Evolutionary conservation across 2,113 vertebrate genomes (phyloP).

Genomic region (Galeopterus variegatus): DNA sequence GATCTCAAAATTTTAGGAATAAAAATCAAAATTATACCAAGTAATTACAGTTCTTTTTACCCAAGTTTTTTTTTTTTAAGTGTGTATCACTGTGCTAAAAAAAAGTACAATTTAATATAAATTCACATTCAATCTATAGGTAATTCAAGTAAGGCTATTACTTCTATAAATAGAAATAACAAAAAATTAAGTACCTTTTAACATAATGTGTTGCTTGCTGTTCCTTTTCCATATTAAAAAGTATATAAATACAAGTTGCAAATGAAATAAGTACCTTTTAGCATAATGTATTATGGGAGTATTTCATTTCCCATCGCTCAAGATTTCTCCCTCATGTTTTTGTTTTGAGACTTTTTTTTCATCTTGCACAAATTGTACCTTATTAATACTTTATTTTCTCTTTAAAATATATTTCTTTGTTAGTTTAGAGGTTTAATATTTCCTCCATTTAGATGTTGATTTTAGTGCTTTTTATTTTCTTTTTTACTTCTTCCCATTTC

Average conservation of each 20-base stretch:
- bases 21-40: constrained; percentile 6
- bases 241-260: constrained; percentile 76
- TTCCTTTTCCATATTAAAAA: constrained; percentile 75
- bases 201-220: constrained; percentile 81
- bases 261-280: constrained; percentile 81
- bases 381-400: constrained; percentile 48
- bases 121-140: constrained; percentile 73
- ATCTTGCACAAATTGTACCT: neutral
- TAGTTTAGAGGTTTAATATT: neutral
- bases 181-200: constrained; percentile 83
- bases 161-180: constrained; percentile 80
- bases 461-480: constrained; percentile 19
- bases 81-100: constrained; percentile 42
- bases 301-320: constrained; percentile 67
- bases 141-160: constrained; percentile 79
- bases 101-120: constrained; percentile 74
- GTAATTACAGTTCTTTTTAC: constrained; percentile 52
- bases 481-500: neutral
- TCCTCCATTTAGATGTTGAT: constrained; percentile 1
- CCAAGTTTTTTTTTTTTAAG: neutral
- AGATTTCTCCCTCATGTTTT: constrained; percentile 59
- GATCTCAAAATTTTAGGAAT: constrained; percentile 25
- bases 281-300: constrained; percentile 60
- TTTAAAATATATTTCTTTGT: constrained; percentile 33
- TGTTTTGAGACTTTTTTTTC: constrained; percentile 13